Percentiles rank a stretch among this genome's conserved stretches.
phyloP scores from a whole-genome alignment of 2,113 vertebrate genomes.

The Tiliqua scincoides region DNA sequence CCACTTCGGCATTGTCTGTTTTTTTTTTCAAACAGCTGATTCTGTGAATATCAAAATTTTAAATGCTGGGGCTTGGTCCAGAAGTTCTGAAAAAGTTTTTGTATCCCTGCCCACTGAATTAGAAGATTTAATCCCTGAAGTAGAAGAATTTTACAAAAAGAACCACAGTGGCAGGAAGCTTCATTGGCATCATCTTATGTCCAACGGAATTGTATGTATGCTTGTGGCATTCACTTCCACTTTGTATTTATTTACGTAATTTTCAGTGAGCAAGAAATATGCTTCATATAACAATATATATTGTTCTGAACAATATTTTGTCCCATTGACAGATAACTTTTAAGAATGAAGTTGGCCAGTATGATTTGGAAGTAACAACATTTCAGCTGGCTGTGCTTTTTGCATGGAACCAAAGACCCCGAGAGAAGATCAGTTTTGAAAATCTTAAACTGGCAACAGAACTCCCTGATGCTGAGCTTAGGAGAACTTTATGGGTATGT shows the following conservation, averaged over 20 bases:
- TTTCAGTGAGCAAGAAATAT: neutral
- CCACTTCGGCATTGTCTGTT: conserved; percentile 32
- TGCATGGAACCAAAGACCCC: conserved; percentile 98
- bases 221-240: neutral
- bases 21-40: conserved; percentile 82
- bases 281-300: neutral
- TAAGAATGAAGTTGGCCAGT: conserved; percentile 98
- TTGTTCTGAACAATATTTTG: conserved; percentile 12
- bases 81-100: conserved; percentile 98
- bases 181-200: conserved; percentile 99
- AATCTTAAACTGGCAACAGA: conserved; percentile 98
- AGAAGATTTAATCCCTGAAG: conserved; percentile 98
- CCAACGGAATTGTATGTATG: conserved; percentile 97
- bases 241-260: neutral
- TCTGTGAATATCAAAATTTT: conserved; percentile 99
- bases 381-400: conserved; percentile 98
- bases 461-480: conserved; percentile 96
- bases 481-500: conserved; percentile 97
- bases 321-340: conserved; percentile 89
- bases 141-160: conserved; percentile 99
- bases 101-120: conserved; percentile 96
- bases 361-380: conserved; percentile 97
- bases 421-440: conserved; percentile 98
- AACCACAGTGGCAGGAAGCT: conserved; percentile 98
- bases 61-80: conserved; percentile 97